A percentile compares a stretch with the other conserved stretches of the same genome.
Evolutionary conservation across 2,888 invertebrate species (phyloP).

Genomic region (Zhuqinia jingwanae): DNA sequence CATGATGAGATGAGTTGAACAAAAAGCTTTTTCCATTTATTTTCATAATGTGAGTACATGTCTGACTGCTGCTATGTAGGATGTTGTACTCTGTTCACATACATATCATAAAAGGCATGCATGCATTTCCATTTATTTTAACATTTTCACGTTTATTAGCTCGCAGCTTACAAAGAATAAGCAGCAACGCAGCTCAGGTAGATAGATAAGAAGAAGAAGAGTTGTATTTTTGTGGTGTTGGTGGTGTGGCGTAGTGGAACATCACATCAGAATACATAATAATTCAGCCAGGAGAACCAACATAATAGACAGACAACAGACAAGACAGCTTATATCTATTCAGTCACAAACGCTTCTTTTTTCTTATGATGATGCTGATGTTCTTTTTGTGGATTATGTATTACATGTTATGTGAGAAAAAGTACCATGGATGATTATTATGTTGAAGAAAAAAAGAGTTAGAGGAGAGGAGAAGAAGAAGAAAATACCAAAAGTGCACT

Average conservation of each 20-base stretch:
- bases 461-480: too few relatives aligned
- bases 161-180: slow-evolving; percentile 6
- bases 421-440: slow-evolving; percentile 44
- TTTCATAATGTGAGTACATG: slow-evolving; percentile 54
- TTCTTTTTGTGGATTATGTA: slow-evolving; percentile 36
- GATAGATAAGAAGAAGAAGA: slow-evolving; percentile 46
- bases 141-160: slow-evolving; percentile 52
- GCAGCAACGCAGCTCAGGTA: slow-evolving; percentile 1
- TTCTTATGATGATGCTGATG: not conserved
- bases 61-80: not conserved
- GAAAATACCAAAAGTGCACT: slow-evolving; percentile 33
- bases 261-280: slow-evolving; percentile 51
- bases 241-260: slow-evolving; percentile 43
- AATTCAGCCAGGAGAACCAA: slow-evolving; percentile 38
- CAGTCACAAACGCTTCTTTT: slow-evolving; percentile 47
- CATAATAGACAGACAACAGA: slow-evolving; percentile 42
- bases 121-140: slow-evolving; percentile 51
- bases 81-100: not conserved
- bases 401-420: slow-evolving; percentile 31
- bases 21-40: slow-evolving; percentile 58
- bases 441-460: too few relatives aligned
- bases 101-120: slow-evolving; percentile 41
- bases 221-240: slow-evolving; percentile 52
- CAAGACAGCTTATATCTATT: slow-evolving; percentile 47
- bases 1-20: slow-evolving; percentile 57